Conservation (phyloP, 2,113 vertebrate genomes). For the Alethe castanea region DNA sequence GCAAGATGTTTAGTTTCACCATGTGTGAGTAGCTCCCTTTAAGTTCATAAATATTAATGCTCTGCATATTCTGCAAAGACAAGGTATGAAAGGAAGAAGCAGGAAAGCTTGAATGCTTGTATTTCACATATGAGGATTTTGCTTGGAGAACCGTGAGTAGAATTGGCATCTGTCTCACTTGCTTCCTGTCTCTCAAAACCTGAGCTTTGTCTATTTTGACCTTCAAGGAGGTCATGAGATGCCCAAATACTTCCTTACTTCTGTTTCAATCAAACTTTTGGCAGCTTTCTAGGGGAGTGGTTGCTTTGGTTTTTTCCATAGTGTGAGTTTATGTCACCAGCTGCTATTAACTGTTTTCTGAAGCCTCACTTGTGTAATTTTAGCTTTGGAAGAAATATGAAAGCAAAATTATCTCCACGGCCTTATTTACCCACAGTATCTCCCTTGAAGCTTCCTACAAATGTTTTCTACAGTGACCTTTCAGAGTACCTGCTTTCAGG, state of each 20-base stretch:
- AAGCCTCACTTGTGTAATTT: constrained; percentile 17
- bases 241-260: background rate
- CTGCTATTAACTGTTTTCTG: background rate
- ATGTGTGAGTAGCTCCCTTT: background rate
- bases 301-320: background rate
- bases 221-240: background rate
- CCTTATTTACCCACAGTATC: constrained; percentile 3
- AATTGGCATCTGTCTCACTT: background rate
- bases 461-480: constrained; percentile 20
- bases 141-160: background rate
- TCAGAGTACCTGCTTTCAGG: background rate
- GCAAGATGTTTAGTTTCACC: background rate
- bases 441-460: constrained; percentile 14
- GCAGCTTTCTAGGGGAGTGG: background rate
- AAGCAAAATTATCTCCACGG: background rate
- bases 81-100: background rate
- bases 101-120: background rate
- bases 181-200: background rate
- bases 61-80: background rate
- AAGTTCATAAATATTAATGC: background rate
- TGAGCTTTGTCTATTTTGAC: background rate
- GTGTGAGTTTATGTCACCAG: background rate
- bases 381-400: constrained; percentile 41
- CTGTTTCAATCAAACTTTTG: background rate
- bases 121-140: background rate